phyloP scores from a whole-genome alignment of 2,113 vertebrate genomes.

The Plestiodon gilberti region DNA sequence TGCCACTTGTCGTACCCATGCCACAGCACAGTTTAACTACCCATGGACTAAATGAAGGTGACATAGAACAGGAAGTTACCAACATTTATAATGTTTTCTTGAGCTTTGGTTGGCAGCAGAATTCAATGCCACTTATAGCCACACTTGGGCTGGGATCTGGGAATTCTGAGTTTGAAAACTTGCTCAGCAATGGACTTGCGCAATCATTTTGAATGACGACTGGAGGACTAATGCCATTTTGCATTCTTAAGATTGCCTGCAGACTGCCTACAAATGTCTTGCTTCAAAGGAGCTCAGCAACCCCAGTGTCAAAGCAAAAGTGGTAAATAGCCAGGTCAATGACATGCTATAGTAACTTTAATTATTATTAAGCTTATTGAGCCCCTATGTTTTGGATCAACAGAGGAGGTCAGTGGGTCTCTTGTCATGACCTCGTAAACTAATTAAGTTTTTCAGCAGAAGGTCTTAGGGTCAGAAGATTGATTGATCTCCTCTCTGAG shows the following conservation, averaged over 20 bases:
- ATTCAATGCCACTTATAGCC: too few relatives aligned
- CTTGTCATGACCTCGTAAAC: slow-evolving; percentile 54
- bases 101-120: too few relatives aligned
- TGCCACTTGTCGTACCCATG: too few relatives aligned
- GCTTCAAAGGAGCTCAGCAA: not conserved
- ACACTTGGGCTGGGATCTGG: too few relatives aligned
- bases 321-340: slow-evolving; percentile 62
- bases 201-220: too few relatives aligned
- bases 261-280: not conserved
- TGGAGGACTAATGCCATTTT: not conserved
- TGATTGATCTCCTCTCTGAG: slow-evolving; percentile 47
- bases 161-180: too few relatives aligned
- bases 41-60: too few relatives aligned
- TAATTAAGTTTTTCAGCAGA: slow-evolving; percentile 46
- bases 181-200: too few relatives aligned
- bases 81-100: too few relatives aligned
- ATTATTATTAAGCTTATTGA: slow-evolving; percentile 71
- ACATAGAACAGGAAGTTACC: too few relatives aligned
- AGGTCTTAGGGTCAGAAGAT: slow-evolving; percentile 51
- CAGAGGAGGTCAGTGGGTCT: slow-evolving; percentile 63
- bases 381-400: slow-evolving; percentile 67
- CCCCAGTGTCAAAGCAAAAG: not conserved
- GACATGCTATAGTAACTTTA: slow-evolving; percentile 58
- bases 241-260: not conserved
- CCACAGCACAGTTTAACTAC: too few relatives aligned